Base-by-base conservation (phyloP, 2,113 vertebrate genomes). In the Vimba vimba region DNA sequence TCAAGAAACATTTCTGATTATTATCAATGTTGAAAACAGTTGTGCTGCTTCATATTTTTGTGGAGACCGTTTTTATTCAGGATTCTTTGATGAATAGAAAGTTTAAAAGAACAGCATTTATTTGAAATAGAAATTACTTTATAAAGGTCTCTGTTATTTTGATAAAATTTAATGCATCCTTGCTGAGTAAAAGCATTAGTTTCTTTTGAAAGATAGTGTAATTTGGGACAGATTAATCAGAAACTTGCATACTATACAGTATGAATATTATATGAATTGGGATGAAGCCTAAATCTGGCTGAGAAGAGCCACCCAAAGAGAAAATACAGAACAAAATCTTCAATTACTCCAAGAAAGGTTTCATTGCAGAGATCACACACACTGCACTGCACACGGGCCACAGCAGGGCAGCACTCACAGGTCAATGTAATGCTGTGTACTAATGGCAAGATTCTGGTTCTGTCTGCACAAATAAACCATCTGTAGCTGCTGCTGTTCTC, bases 401-500 rank as follows among this genome's bases (percentile, higher is more conserved):
- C n/a, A 50, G 59, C 55, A 36, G 66, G 66, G 36, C 15, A 74
- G 62, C 85, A 95, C 94, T 95, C 93, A 95, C 94, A 93, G 89
- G 60, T 94, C 91, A 87, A 94, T 91, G 89, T 95, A 94, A 82
- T 94, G 91, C 79, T 91, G 89, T 77, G 94, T 91, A 84, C 87
- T 89, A 43, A 94, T 87, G 47, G 93, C 93, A 89, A 95, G 90
- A 50, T 50, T 89, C 88, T 93, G 91, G 90, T 95, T 95, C 68
- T 95, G 94, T 79, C 82, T 92, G 59, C 93, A 91, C 1, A 95
- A 91, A 86, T 93, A 89, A 83, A 89, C 57, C 64, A 94, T 43
- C 86, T 94, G 91, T 85, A 89, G 90, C 82, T 91, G 93, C 89
- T 94, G 90, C 92, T 93, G 91, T 88, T 85, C 87, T 68, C 68